Conservation (phyloP, 2,113 vertebrate species). For the Polyodon spathula region DNA sequence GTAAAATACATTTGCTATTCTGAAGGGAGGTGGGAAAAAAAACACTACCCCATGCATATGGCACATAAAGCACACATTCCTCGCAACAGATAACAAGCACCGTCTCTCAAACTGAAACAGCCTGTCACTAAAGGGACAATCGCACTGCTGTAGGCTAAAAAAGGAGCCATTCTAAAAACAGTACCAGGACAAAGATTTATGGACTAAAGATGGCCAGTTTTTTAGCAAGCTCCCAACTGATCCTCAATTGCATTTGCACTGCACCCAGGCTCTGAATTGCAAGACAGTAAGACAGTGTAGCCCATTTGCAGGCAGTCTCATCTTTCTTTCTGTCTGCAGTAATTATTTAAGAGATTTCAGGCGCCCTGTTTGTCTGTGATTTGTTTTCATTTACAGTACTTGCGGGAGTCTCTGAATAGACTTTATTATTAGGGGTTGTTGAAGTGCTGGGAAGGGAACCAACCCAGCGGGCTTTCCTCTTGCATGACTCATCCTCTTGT, state of each 20-base stretch:
- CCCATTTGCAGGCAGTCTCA: slow-evolving; percentile 13
- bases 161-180: not conserved
- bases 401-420: slow-evolving; percentile 22
- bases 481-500: too few relatives aligned
- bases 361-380: slow-evolving; percentile 31
- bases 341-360: slow-evolving; percentile 45
- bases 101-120: not conserved
- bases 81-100: not conserved
- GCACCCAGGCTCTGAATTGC: not conserved
- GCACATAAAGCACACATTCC: too few relatives aligned
- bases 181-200: too few relatives aligned
- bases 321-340: slow-evolving; percentile 30
- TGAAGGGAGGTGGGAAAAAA: not conserved
- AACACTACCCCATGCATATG: not conserved
- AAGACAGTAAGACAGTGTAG: not conserved
- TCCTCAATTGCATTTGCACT: too few relatives aligned
- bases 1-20: slow-evolving; percentile 8
- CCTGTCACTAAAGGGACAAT: not conserved
- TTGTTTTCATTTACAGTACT: slow-evolving; percentile 27
- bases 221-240: too few relatives aligned
- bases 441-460: too few relatives aligned
- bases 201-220: not conserved
- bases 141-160: not conserved
- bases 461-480: too few relatives aligned
- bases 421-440: too few relatives aligned